Evolutionary conservation across 2,888 invertebrate genomes (phyloP), one percentile per base, ranked within the genome.

Genomic region (Megastigmus dorsalis): DNA sequence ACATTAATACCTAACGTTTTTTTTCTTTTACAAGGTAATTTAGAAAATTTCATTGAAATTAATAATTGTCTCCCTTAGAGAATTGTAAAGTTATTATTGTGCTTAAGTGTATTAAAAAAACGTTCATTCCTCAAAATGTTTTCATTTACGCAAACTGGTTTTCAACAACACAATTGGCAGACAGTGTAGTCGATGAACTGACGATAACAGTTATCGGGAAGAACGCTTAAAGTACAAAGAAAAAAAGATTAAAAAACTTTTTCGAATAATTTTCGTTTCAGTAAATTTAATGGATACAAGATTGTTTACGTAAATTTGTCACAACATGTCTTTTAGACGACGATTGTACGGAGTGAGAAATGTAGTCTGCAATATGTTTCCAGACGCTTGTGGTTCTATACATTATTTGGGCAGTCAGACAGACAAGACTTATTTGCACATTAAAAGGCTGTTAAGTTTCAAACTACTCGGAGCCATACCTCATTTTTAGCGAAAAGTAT

Each of bases 171-270:
- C n/a, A n/a, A n/a, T n/a, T n/a, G n/a, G n/a, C n/a, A n/a, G n/a
- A n/a, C n/a, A n/a, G n/a, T n/a, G n/a, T n/a, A n/a, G n/a, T n/a
- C n/a, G n/a, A n/a, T n/a, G n/a, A n/a, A n/a, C n/a, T n/a, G n/a
- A n/a, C 15, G 41, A 60, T 28, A 13, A 55, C 30, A 5, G 10
- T 59, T 36, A 57, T 26, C 15, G n/a, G 23, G 33, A 43, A 67
- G 23, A 3, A 33, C 13, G 45, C 54, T 3, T 26, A 1, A 52
- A 66, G 66, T 66, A 33, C 72, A 41, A 72, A 59, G 63, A 59
- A 74, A 59, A 71, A 59, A 74, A 33, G 30, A 13, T n/a, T 28
- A n/a, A 13, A 9, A 72, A 60, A 70, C 59, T 66, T 60, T 66
- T 65, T 60, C 54, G 18, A 57, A 69, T 59, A 57, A 69, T 65